Base-by-base conservation (phyloP, 2,113 vertebrate genomes). In the Mormoops blainvillei region DNA sequence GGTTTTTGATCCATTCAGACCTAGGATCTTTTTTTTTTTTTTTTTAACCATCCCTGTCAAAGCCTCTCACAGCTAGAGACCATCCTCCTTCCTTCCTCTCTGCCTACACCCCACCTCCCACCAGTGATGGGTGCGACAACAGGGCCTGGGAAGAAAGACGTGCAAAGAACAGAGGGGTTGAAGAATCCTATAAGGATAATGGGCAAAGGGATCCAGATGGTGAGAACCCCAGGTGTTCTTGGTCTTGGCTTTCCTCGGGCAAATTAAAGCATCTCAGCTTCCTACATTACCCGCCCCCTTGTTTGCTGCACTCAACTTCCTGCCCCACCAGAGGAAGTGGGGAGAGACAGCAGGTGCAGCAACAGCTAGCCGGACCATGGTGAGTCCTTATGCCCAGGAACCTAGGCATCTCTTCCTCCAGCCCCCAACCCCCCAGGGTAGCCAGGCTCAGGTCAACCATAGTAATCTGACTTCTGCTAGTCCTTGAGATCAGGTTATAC, bases 251-350 rank as follows among this genome's bases (percentile, higher is more conserved):
- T 80, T 78, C 56, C 22, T 43, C 45, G 81, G n/a, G 81, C 65
- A 63, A 50, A 33, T 82, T 89, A 0, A 13, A 83, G 61, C 73
- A 91, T 73, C 88, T 91, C 91, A 80, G 85, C 76, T 90, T 92
- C 92, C 61, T 90, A 63, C 31, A 28, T 22, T 48, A 54, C 91
- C 95, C 94, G 36, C 91, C 95, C 94, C 71, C 89, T 93, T 50
- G 48, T 91, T 93, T 95, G 94, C 92, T 18, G 20, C 65, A 31
- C 56, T 97, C 86, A 84, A 96, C 97, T 97, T 98, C 97, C 97
- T 97, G 95, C 41, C 94, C 82, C 28, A 36, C 36, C 68, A 94
- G 91, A 96, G 97, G 97, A 98, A 98, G 97, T 96, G 96, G 91
- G 78, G 91, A 89, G 93, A 28, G 24, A 83, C 18, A 16, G 76